Base-by-base conservation (phyloP, 2,113 vertebrate genomes). In the Numida meleagris region DNA sequence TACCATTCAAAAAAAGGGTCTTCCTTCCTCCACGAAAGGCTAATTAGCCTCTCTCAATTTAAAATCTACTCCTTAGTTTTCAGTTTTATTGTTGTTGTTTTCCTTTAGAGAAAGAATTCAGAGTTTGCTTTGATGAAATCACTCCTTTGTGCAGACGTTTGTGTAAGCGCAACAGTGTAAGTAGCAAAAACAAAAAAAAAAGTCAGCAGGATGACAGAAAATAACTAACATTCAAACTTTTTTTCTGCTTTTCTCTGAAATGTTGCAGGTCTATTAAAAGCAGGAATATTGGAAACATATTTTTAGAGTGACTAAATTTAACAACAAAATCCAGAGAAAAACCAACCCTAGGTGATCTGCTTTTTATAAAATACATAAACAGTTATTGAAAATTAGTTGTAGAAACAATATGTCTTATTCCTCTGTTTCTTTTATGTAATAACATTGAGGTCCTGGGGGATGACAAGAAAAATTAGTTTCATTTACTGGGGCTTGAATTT, bases 381-480 rank as follows among this genome's bases (percentile, higher is more conserved):
- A 94, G 45, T 81, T 89, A 83, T 79, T 90, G 72, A 92, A 84
- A 93, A 96, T 95, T 96, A 93, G 74, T 71, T 92, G 83, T 89
- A 89, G 80, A 83, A 87, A 73, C 71, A 91, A 82, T 95, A 89
- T 18, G 46, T 96, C 91, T 89, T 96, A 63, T 85, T 92, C 51
- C 38, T 95, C 31, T 84, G 3, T 88, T 96, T 96, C 90, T 66
- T 82, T 91, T 93, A 71, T 94, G 72, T 93, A 97, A 96, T 96
- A 96, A 95, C 42, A 40, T 76, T 92, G 46, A 61, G 61, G 75
- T 95, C 94, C 94, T 95, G 55, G 72, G 91, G 96, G 82, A 89
- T 96, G 94, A 96, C 94, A 97, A 96, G 94, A 96, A 96, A 97
- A 94, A 96, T 81, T 90, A 91, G 68, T 95, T 96, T 95, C 86